Evolutionary conservation across 2,113 vertebrate genomes (phyloP), one percentile per base, ranked within the genome.

Genomic region (Balaeniceps rex): DNA sequence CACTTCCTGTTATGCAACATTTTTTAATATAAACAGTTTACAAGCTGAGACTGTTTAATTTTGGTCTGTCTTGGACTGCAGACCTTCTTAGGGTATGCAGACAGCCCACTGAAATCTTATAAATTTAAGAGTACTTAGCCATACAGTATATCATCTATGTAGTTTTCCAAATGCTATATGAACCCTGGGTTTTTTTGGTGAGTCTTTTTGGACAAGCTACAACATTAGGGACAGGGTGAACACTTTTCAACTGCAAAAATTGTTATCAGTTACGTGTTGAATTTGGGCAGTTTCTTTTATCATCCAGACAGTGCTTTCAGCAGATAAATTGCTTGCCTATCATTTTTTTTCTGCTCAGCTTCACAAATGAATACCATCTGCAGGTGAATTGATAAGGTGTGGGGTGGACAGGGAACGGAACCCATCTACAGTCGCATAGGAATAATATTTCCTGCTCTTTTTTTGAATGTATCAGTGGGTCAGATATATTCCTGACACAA

Each of bases 381-480:
- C 19, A 46, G 16, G 17, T 81, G 49, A 78, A 85, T 7, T 52
- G 36, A 12, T 91, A 70, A 69, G 8, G 17, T 49, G 15, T 19
- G 19, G 14, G 22, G 19, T 77, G 22, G 17, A 10, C 12, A 12
- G 54, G 55, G 19, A 46, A 40, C 36, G 76, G 18, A 81, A 54
- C 33, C 22, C 0, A 0, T 18, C 47, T 87, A 31, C 5, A 36
- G 25, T 55, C 36, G 16, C 4, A 9, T 5, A 25, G 22, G 23
- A 58, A 44, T 58, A 69, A 23, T 18, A 72, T 64, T 76, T 64
- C 9, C 23, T 77, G 14, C 12, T 52, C 24, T 68, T 81, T 44
- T 52, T 91, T 87, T 81, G 60, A 14, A 16, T 65, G 8, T 83
- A n/a, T 71, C 40, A 57, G 15, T 46, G 57, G 51, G 44, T 68